Evolutionary conservation across 2,113 vertebrate species (phyloP).

Genomic region (Argyrosomus japonicus): DNA sequence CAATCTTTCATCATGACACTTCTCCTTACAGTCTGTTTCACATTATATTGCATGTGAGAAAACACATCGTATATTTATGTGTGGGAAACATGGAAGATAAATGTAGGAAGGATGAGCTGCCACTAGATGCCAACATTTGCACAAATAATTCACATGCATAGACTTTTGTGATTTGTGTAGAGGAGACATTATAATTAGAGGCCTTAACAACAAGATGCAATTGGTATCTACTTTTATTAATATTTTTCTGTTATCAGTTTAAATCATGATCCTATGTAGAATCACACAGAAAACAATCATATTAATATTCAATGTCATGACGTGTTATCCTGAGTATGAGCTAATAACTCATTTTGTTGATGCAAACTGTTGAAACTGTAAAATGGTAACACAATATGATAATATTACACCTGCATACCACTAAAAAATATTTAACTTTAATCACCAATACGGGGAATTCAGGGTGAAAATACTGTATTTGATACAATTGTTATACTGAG

Average conservation of each 20-base stretch:
- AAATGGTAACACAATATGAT: background rate
- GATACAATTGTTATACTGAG: background rate
- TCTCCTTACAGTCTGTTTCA: background rate
- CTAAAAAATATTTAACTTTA: too few species aligned
- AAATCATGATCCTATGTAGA: background rate
- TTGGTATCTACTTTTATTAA: background rate
- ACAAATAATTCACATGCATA: background rate
- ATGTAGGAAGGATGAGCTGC: background rate
- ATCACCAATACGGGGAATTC: background rate
- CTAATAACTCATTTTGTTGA: background rate
- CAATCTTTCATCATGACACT: background rate
- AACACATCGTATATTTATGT: background rate
- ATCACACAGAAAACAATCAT: background rate
- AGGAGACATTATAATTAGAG: background rate
- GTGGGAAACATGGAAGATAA: too few species aligned
- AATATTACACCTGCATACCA: background rate
- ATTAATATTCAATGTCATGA: background rate
- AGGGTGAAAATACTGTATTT: background rate
- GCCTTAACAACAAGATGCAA: background rate
- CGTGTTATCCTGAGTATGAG: background rate
- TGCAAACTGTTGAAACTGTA: background rate
- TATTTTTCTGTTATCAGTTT: background rate
- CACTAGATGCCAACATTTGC: constrained; percentile 6
- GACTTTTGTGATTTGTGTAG: background rate
- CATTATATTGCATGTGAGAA: background rate